A percentile compares a stretch with the other conserved stretches of the same genome.
Conservation (phyloP, 2,113 vertebrate species). For the Conger conger region DNA sequence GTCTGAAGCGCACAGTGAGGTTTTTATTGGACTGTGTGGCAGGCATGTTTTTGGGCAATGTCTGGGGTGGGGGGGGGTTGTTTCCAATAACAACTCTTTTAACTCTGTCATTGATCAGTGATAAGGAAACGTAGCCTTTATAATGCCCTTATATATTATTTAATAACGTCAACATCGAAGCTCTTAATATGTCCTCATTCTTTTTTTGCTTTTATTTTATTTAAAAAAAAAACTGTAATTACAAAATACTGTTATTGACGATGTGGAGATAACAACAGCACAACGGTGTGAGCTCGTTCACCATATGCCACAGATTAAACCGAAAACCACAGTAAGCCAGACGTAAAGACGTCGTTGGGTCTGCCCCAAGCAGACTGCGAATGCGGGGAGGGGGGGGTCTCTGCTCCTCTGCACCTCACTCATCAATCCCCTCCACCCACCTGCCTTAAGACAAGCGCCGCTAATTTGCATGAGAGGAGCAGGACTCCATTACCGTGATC, state of each 20-base stretch:
- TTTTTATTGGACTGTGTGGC: constrained; percentile 26
- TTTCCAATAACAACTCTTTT: background rate
- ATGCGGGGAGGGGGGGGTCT: background rate
- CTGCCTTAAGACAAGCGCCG: background rate
- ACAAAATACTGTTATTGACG: too few species aligned
- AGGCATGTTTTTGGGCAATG: constrained; percentile 16
- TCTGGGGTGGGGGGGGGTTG: too few species aligned
- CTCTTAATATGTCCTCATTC: too few species aligned
- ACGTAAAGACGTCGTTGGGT: background rate
- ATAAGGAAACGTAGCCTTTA: too few species aligned
- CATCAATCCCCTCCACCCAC: constrained; percentile 6
- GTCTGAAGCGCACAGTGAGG: too few species aligned
- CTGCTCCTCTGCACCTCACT: background rate
- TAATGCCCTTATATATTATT: too few species aligned
- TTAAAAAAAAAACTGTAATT: too few species aligned
- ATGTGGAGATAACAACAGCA: too few species aligned
- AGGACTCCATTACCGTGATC: background rate
- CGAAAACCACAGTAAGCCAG: background rate
- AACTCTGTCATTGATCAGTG: too few species aligned
- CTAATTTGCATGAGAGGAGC: background rate
- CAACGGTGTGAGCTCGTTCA: too few species aligned
- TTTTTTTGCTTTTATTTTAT: too few species aligned
- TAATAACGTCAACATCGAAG: too few species aligned
- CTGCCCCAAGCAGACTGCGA: constrained; percentile 6
- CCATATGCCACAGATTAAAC: constrained; percentile 5